A percentile compares a stretch with the other conserved stretches of the same genome.
Conservation (phyloP, 2,113 vertebrate genomes). For the Megaceryle torquata region DNA sequence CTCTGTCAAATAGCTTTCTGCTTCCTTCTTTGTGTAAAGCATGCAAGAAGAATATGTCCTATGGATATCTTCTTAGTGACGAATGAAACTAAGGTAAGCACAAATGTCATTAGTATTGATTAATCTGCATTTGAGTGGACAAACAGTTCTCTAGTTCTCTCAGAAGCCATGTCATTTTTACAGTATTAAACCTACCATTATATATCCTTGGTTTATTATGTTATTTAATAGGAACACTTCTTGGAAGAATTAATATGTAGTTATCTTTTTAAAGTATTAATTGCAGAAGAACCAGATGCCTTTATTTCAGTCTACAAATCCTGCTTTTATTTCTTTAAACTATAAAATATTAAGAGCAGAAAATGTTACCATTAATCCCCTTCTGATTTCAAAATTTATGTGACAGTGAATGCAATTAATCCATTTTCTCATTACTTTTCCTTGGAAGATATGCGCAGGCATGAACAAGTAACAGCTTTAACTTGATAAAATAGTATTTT, state of each 20-base stretch:
- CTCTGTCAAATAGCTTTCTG: background rate
- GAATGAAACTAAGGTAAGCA: background rate
- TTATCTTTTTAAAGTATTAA: background rate
- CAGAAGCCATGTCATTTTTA: background rate
- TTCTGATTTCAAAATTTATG: slow-evolving; percentile 8
- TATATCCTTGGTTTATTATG: background rate
- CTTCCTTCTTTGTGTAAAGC: background rate
- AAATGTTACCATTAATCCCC: background rate
- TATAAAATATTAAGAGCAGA: background rate
- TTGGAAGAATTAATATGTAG: background rate
- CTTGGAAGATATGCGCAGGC: background rate
- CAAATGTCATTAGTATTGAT: background rate
- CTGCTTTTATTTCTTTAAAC: background rate
- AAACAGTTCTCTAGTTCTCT: background rate
- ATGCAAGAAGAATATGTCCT: background rate
- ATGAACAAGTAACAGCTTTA: background rate
- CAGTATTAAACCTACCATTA: background rate
- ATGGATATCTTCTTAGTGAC: background rate
- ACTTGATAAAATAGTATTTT: background rate
- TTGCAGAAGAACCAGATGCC: background rate
- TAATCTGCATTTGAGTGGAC: background rate
- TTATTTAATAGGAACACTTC: background rate
- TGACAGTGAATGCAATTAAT: slow-evolving; percentile 31
- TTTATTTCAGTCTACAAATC: background rate
- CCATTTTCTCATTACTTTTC: background rate